Conservation (phyloP, 2,888 invertebrate species). For the Leptopterna dolabrata region DNA sequence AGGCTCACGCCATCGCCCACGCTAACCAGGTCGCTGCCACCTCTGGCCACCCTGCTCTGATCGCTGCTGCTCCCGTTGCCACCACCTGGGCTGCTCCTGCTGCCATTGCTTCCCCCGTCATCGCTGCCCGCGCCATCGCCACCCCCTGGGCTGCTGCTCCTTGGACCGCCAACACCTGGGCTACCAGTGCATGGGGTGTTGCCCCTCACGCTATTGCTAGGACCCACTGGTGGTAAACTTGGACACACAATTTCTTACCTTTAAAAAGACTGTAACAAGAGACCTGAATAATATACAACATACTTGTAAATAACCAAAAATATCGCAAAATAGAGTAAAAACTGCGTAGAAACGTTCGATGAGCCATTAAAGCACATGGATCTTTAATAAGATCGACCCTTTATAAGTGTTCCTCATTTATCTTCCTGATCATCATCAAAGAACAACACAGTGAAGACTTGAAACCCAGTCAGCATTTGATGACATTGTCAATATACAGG, state of each 20-base stretch:
- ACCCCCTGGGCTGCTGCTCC: constrained; percentile 40
- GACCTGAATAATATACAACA: neutral
- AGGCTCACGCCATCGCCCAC: constrained; percentile 68
- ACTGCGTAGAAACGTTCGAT: neutral
- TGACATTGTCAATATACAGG: too few relatives aligned
- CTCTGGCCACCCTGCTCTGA: constrained; percentile 55
- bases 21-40: constrained; percentile 61
- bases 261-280: constrained; percentile 34
- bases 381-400: neutral
- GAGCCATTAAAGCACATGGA: neutral
- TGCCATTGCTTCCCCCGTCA: constrained; percentile 10
- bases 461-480: too few relatives aligned
- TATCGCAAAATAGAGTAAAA: neutral
- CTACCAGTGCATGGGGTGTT: constrained; percentile 19
- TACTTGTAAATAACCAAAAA: neutral
- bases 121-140: constrained; percentile 56
- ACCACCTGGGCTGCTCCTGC: constrained; percentile 18
- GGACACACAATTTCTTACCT: neutral
- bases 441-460: too few relatives aligned
- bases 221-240: constrained; percentile 3
- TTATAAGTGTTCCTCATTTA: too few relatives aligned
- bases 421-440: too few relatives aligned
- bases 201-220: neutral
- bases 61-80: constrained; percentile 59
- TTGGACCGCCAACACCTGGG: neutral